These are phyloP conservation scores for Erpobdella octoculata DNA, from an alignment of 2,888 invertebrate species.

Conservation along the genomic window DNA sequence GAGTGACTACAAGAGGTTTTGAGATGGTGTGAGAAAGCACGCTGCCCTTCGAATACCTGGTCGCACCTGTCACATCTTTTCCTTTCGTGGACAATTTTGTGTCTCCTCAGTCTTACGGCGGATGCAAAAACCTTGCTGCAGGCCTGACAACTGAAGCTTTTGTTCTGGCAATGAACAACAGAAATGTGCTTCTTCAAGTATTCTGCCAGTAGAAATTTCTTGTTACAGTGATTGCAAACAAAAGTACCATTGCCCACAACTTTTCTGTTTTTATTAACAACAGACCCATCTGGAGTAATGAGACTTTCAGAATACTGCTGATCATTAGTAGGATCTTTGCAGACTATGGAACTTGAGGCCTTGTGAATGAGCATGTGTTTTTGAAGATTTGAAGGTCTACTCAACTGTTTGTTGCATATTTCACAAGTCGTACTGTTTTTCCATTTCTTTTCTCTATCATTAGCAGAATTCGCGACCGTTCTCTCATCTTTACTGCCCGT, in stretches of 20 bases:
- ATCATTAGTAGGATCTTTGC: not conserved
- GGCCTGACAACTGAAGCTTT: not conserved
- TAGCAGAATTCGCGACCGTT: too few relatives aligned
- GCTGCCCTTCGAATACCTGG: not conserved
- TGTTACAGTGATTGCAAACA: conserved; percentile 17
- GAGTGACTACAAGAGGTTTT: not conserved
- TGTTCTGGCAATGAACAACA: not conserved
- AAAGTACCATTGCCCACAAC: not conserved
- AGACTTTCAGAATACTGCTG: not conserved
- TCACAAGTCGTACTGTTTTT: conserved; percentile 9
- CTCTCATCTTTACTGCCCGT: too few relatives aligned
- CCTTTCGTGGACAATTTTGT: conserved; percentile 5
- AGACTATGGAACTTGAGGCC: not conserved
- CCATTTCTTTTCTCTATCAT: not conserved
- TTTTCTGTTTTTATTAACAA: too few relatives aligned
- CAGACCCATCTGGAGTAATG: too few relatives aligned
- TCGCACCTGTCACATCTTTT: conserved; percentile 14
- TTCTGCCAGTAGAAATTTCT: conserved; percentile 10
- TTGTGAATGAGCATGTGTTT: conserved; percentile 24
- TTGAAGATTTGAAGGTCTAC: conserved; percentile 24
- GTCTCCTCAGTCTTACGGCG: not conserved
- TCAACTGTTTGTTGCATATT: conserved; percentile 23
- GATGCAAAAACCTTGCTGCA: not conserved
- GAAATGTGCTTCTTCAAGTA: conserved; percentile 7
- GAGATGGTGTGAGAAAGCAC: not conserved